Percentiles rank a stretch among this genome's conserved stretches.
Evolutionary conservation across 2,888 invertebrate species (phyloP).

Genomic region (Miltochrista miniata): DNA sequence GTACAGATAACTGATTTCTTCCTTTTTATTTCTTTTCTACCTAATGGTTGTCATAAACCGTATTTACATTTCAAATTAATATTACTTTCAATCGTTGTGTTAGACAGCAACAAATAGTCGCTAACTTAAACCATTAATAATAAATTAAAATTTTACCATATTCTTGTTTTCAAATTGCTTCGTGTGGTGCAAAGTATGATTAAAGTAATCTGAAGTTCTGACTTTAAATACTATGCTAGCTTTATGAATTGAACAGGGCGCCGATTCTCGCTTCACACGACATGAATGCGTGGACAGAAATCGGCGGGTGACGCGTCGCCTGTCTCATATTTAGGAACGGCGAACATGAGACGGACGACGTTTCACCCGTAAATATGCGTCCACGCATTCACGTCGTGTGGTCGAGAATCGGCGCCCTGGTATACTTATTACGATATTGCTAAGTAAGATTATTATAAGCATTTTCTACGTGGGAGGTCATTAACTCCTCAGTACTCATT

Average conservation of each 20-base stretch:
- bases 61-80: conserved; percentile 7
- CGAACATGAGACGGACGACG: too few relatives aligned
- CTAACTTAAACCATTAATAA: conserved; percentile 6
- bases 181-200: conserved; percentile 6
- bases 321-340: too few relatives aligned
- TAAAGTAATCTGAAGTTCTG: conserved; percentile 1
- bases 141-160: conserved; percentile 6
- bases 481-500: too few relatives aligned
- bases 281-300: too few relatives aligned
- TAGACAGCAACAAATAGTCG: conserved; percentile 4
- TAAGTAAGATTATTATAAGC: background rate
- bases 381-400: too few relatives aligned
- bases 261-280: too few relatives aligned
- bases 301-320: too few relatives aligned
- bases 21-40: background rate
- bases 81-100: conserved; percentile 1
- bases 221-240: conserved; percentile 1
- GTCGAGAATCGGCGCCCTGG: too few relatives aligned
- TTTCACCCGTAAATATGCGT: too few relatives aligned
- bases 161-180: conserved; percentile 4
- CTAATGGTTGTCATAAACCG: conserved; percentile 2
- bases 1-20: background rate
- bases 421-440: background rate
- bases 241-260: background rate
- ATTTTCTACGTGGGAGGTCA: background rate